Percentiles rank a stretch among this genome's conserved stretches.
phyloP scores from a whole-genome alignment of 1,140 invertebrate genomes.

The Adoxophyes honmai region DNA sequence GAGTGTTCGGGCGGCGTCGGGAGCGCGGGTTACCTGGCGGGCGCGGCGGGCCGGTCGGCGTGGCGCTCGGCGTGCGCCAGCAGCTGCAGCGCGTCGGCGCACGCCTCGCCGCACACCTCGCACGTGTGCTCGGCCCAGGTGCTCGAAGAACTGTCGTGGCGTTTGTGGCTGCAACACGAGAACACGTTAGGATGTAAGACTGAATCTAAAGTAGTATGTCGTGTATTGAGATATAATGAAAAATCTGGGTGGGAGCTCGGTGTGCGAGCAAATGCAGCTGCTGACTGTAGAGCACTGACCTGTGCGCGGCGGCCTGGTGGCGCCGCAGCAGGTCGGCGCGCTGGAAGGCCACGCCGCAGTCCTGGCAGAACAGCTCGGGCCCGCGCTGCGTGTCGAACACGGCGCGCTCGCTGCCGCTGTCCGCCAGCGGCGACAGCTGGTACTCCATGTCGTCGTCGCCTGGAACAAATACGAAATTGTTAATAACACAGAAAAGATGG shows the following conservation, averaged over 20 bases:
- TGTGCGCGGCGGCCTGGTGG: slow-evolving; percentile 77
- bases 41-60: slow-evolving; percentile 73
- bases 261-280: not conserved
- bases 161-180: slow-evolving; percentile 58
- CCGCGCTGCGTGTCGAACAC: slow-evolving; percentile 42
- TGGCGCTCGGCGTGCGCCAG: slow-evolving; percentile 87
- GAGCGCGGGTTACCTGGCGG: slow-evolving; percentile 78
- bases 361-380: slow-evolving; percentile 84
- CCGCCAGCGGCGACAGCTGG: slow-evolving; percentile 43
- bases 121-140: slow-evolving; percentile 80
- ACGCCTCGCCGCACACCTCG: slow-evolving; percentile 86
- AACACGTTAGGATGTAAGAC: not conserved
- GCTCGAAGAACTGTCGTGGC: slow-evolving; percentile 69
- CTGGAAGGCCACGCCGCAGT: slow-evolving; percentile 86
- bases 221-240: too few species aligned
- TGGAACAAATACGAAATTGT: not conserved
- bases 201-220: too few species aligned
- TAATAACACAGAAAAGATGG: slow-evolving; percentile 17
- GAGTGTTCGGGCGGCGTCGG: too few species aligned
- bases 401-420: slow-evolving; percentile 32
- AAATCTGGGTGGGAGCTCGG: too few species aligned
- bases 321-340: slow-evolving; percentile 84
- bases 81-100: slow-evolving; percentile 84
- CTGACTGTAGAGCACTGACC: slow-evolving; percentile 32
- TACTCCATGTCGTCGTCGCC: slow-evolving; percentile 58